A percentile compares a stretch with the other conserved stretches of the same genome.
These are phyloP conservation scores for Subacronicta megacephala DNA, from an alignment of 2,888 invertebrate genomes.

Conservation along the genomic window DNA sequence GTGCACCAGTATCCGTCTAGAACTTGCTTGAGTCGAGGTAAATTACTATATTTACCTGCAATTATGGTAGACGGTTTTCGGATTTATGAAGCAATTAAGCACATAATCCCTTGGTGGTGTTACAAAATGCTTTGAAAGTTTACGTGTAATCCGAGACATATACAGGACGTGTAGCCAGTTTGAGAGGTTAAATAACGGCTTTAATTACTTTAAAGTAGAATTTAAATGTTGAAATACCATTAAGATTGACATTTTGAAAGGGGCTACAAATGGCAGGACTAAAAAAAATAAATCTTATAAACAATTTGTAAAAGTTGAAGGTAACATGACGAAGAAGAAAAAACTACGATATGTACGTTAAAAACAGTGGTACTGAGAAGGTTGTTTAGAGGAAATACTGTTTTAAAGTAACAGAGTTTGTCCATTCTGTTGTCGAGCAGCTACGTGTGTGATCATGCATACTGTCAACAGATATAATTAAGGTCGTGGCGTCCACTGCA, in stretches of 20 bases:
- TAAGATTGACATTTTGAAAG: slow-evolving; percentile 43
- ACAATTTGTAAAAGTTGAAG: slow-evolving; percentile 6
- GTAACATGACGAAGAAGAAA: neutral
- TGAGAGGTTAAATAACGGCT: slow-evolving; percentile 45
- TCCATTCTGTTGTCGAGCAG: slow-evolving; percentile 39
- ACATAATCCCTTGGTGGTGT: slow-evolving; percentile 62
- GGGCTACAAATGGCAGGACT: slow-evolving; percentile 19
- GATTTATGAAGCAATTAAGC: slow-evolving; percentile 73
- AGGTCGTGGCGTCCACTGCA: slow-evolving; percentile 75
- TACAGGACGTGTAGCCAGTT: slow-evolving; percentile 47
- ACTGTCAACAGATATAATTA: slow-evolving; percentile 80
- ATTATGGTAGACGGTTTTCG: slow-evolving; percentile 68
- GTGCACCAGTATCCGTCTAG: slow-evolving; percentile 42
- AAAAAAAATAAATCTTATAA: slow-evolving; percentile 12
- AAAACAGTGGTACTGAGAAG: slow-evolving; percentile 34
- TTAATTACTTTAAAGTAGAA: slow-evolving; percentile 41
- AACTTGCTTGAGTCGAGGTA: slow-evolving; percentile 58
- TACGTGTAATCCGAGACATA: slow-evolving; percentile 59
- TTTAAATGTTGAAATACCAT: slow-evolving; percentile 34
- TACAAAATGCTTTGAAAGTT: slow-evolving; percentile 62
- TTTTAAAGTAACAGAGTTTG: slow-evolving; percentile 50
- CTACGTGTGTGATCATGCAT: slow-evolving; percentile 72
- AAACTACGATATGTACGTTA: no score
- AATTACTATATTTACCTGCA: slow-evolving; percentile 70
- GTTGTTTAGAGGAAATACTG: slow-evolving; percentile 47